These are phyloP conservation scores for Megalops atlanticus DNA, from an alignment of 2,113 vertebrate species.

Conservation along the genomic window DNA sequence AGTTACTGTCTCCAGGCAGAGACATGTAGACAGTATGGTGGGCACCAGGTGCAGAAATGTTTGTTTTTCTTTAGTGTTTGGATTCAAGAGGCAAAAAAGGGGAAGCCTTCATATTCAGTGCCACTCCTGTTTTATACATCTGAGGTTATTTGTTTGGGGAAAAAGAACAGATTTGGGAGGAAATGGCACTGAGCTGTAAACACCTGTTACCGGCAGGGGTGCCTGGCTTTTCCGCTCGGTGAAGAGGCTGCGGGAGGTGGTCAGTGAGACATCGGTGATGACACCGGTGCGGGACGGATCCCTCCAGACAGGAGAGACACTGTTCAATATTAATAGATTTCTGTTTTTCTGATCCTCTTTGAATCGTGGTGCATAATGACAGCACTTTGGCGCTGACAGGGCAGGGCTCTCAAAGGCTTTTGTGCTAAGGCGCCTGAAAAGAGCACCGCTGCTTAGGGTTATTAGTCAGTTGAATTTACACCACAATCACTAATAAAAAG, in stretches of 20 bases:
- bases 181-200: not conserved
- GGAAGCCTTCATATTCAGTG: too few relatives aligned
- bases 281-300: not conserved
- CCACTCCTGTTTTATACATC: too few relatives aligned
- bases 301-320: not conserved
- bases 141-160: too few relatives aligned
- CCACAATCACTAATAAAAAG: constrained; percentile 17
- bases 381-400: constrained; percentile 7
- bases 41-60: too few relatives aligned
- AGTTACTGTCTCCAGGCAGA: too few relatives aligned
- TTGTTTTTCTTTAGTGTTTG: too few relatives aligned
- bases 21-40: too few relatives aligned
- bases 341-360: not conserved
- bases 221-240: not conserved
- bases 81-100: too few relatives aligned
- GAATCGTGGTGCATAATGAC: constrained; percentile 12
- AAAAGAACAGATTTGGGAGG: not conserved
- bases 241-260: not conserved
- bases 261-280: not conserved
- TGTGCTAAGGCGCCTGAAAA: not conserved
- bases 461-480: constrained; percentile 36
- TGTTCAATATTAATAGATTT: not conserved
- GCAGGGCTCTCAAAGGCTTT: constrained; percentile 27
- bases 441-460: constrained; percentile 9
- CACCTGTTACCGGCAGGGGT: not conserved